Evolutionary conservation across 30 jellyfish, hydroid and myxozoan species (phyloP).

Genomic region (Aurelia aurita): DNA sequence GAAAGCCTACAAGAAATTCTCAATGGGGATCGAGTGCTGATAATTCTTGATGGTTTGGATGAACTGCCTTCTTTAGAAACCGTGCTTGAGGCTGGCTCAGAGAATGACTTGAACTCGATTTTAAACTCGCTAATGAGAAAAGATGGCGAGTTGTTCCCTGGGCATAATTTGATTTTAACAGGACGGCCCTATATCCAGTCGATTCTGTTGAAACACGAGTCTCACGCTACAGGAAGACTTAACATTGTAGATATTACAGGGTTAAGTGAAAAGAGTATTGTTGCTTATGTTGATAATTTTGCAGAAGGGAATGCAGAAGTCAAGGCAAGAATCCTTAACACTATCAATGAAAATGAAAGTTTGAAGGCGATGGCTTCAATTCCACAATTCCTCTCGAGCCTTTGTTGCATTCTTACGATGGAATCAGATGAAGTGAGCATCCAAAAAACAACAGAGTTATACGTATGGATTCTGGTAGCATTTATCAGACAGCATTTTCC

Average conservation of each 20-base stretch:
- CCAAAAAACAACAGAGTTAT: constrained; percentile 19
- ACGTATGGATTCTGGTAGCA: constrained; percentile 37
- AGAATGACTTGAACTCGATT: not conserved
- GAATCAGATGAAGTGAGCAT: not conserved
- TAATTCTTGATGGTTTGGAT: constrained; percentile 39
- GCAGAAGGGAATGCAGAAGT: not conserved
- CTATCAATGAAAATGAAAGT: constrained; percentile 4
- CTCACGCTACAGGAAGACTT: constrained; percentile 4
- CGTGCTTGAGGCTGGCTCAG: not conserved
- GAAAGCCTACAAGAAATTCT: not conserved
- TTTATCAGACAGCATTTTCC: constrained; percentile 36
- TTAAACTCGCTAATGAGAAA: constrained; percentile 1
- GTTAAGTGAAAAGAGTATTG: not conserved
- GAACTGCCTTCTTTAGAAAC: constrained; percentile 46
- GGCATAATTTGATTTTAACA: constrained; percentile 40
- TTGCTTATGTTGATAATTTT: constrained; percentile 25
- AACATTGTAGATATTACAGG: constrained; percentile 28
- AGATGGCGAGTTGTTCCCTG: constrained; percentile 31
- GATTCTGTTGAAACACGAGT: constrained; percentile 17
- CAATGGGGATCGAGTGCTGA: constrained; percentile 30
- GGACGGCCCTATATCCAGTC: constrained; percentile 53
- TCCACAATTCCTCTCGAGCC: constrained; percentile 48
- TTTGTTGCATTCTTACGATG: constrained; percentile 35
- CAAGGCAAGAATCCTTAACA: not conserved
- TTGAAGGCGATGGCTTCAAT: constrained; percentile 26